Conservation (phyloP, 2,113 vertebrate genomes). For the Ellobius talpinus region DNA sequence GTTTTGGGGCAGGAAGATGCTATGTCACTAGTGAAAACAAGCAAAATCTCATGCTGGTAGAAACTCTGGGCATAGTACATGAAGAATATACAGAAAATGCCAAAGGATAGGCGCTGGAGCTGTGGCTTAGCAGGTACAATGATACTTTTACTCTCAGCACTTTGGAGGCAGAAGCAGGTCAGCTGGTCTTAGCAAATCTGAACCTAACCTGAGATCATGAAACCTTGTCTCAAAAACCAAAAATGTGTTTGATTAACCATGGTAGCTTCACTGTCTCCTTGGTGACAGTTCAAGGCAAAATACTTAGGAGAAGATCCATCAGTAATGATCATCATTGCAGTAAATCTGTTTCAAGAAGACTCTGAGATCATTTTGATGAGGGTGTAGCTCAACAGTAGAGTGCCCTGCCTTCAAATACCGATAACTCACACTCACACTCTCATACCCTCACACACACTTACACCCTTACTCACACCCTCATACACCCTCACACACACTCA, state of each 20-base stretch:
- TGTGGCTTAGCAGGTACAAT: background rate
- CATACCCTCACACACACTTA: background rate
- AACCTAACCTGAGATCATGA: background rate
- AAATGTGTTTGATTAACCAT: constrained; percentile 12
- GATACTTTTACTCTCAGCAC: background rate
- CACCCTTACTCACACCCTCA: background rate
- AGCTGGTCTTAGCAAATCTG: background rate
- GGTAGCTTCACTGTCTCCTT: constrained; percentile 13
- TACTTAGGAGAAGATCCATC: background rate
- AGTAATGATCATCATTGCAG: background rate
- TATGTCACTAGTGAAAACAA: background rate
- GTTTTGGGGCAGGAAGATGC: background rate
- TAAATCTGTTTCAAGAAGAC: constrained; percentile 27
- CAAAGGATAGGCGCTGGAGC: background rate
- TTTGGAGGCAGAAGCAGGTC: background rate
- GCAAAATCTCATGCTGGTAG: background rate
- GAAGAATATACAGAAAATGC: background rate
- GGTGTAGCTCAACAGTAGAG: background rate
- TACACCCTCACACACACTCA: background rate
- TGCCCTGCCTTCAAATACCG: background rate
- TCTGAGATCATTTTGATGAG: background rate
- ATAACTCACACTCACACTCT: background rate
- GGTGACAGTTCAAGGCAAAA: constrained; percentile 60
- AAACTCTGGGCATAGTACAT: background rate
- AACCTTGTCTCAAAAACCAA: background rate